phyloP scores from a whole-genome alignment of 2,797 vertebrate genomes.

The Gymnodraco acuticeps region DNA sequence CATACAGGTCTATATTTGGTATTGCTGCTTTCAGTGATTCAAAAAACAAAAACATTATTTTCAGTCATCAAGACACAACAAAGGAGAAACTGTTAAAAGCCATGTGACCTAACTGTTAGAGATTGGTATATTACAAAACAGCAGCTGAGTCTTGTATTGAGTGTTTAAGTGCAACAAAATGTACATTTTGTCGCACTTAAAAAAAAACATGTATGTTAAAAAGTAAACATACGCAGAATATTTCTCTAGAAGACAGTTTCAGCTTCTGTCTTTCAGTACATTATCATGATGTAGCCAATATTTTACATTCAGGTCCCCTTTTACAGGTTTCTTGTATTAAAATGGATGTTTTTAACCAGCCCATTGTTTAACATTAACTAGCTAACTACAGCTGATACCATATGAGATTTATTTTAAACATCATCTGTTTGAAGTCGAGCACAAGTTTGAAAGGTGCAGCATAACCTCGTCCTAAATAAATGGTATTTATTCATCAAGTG shows the following conservation, averaged over 20 bases:
- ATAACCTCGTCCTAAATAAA: not conserved
- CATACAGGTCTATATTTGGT: not conserved
- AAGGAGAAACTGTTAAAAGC: not conserved
- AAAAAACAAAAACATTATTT: not conserved
- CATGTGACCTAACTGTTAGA: not conserved
- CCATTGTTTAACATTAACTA: not conserved
- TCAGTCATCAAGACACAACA: not conserved
- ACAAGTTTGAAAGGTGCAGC: not conserved
- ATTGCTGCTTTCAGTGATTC: conserved; percentile 2
- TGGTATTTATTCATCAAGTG: not conserved
- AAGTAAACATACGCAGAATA: not conserved
- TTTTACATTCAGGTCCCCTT: no score
- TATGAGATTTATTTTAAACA: not conserved
- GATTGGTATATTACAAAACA: not conserved
- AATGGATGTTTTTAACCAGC: no score
- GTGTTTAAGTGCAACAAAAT: not conserved
- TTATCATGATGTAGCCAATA: not conserved
- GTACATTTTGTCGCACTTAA: no score
- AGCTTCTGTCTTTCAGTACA: not conserved
- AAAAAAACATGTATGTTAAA: no score
- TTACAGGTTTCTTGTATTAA: no score
- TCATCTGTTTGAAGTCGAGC: not conserved
- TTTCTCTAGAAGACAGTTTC: not conserved
- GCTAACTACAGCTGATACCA: not conserved
- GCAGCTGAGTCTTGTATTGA: not conserved